phyloP scores from a whole-genome alignment of 2,113 vertebrate genomes.

The Herpetotheres cachinnans region DNA sequence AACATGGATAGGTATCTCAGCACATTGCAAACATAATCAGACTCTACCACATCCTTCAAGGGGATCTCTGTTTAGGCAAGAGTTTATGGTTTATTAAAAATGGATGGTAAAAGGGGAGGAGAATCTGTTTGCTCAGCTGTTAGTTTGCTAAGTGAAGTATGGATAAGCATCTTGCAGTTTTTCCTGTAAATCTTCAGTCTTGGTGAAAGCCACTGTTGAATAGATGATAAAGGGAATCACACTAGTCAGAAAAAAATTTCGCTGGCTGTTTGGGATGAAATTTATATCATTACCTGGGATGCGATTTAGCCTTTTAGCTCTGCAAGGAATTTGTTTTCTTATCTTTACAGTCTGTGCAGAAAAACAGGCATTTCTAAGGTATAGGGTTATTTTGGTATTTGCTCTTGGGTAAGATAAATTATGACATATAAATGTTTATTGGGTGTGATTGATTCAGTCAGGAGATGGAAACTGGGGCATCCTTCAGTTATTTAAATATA shows the following conservation, averaged over 20 bases:
- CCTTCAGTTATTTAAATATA: neutral
- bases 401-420: neutral
- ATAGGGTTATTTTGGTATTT: neutral
- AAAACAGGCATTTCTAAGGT: neutral
- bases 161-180: neutral
- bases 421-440: neutral
- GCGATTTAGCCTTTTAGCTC: neutral
- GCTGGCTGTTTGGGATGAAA: neutral
- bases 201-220: neutral
- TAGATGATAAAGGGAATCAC: neutral
- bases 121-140: neutral
- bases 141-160: neutral
- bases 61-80: neutral
- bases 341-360: neutral
- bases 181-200: neutral
- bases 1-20: neutral
- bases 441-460: neutral
- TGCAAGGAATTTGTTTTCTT: neutral
- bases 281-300: neutral
- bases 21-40: neutral
- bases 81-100: neutral
- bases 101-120: neutral
- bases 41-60: neutral
- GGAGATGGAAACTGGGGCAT: neutral
- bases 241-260: neutral